Conservation (phyloP, 2,797 vertebrate genomes). For the Aldrovandia affinis region DNA sequence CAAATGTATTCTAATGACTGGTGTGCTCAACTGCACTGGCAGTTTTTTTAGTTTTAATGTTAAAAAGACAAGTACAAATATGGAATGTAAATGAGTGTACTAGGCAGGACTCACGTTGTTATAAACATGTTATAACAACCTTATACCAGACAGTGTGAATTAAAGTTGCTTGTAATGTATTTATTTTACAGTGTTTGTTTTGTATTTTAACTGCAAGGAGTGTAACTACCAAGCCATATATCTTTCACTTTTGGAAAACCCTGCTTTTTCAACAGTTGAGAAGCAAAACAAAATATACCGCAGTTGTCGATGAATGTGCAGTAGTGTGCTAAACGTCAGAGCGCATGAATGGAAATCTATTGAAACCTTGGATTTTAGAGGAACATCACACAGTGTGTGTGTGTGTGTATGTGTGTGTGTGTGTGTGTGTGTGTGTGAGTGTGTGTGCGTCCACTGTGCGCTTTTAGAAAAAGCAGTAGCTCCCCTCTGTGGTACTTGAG, state of each 20-base stretch:
- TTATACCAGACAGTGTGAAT: neutral
- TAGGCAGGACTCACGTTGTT: neutral
- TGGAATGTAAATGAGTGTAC: neutral
- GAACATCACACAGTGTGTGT: neutral
- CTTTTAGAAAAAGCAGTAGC: slow-evolving; percentile 83
- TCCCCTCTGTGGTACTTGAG: slow-evolving; percentile 83
- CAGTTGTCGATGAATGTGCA: neutral
- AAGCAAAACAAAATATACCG: neutral
- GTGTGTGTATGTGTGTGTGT: neutral
- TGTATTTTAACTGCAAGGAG: neutral
- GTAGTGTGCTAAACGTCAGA: neutral
- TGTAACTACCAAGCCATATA: neutral
- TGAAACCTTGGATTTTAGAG: neutral
- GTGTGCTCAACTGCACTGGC: neutral
- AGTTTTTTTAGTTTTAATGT: neutral
- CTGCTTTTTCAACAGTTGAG: neutral
- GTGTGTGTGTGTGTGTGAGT: neutral
- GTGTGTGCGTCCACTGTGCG: slow-evolving; percentile 43
- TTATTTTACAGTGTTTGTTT: neutral
- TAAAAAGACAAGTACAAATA: neutral
- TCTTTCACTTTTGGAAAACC: slow-evolving; percentile 48
- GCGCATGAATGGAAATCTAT: neutral
- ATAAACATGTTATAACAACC: slow-evolving; percentile 2
- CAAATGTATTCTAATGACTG: neutral
- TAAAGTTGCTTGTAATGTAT: neutral